phyloP scores from a whole-genome alignment of 2,888 invertebrate genomes.

The Conomelus anceps region DNA sequence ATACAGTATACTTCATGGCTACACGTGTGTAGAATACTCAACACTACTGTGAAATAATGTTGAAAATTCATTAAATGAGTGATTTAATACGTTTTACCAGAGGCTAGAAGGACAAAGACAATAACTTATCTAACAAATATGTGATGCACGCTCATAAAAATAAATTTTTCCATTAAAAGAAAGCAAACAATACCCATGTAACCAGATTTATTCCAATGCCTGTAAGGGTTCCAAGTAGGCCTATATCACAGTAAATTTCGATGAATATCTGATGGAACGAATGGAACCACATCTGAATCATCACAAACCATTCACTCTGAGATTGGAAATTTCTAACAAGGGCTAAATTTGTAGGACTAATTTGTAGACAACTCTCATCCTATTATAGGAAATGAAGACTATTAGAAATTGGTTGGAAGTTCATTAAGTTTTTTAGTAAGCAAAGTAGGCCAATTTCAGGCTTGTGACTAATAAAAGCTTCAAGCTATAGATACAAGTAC shows the following conservation, averaged over 20 bases:
- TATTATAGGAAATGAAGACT: too few relatives aligned
- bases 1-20: neutral
- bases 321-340: too few relatives aligned
- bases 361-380: too few relatives aligned
- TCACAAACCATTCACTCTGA: neutral
- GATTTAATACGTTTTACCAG: neutral
- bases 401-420: too few relatives aligned
- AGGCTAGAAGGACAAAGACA: neutral
- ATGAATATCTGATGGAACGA: neutral
- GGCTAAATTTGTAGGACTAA: too few relatives aligned
- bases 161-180: neutral
- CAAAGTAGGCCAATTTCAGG: too few relatives aligned
- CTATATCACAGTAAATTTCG: neutral
- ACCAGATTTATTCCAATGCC: neutral
- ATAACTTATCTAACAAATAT: neutral
- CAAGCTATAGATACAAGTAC: too few relatives aligned
- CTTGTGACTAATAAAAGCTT: too few relatives aligned
- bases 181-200: neutral
- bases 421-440: too few relatives aligned
- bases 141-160: neutral
- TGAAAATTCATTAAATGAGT: neutral
- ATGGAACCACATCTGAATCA: neutral
- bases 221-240: too few relatives aligned
- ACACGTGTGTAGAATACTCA: neutral
- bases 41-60: neutral